phyloP scores from a whole-genome alignment of 2,113 vertebrate genomes.

The Ornithorhynchus anatinus region DNA sequence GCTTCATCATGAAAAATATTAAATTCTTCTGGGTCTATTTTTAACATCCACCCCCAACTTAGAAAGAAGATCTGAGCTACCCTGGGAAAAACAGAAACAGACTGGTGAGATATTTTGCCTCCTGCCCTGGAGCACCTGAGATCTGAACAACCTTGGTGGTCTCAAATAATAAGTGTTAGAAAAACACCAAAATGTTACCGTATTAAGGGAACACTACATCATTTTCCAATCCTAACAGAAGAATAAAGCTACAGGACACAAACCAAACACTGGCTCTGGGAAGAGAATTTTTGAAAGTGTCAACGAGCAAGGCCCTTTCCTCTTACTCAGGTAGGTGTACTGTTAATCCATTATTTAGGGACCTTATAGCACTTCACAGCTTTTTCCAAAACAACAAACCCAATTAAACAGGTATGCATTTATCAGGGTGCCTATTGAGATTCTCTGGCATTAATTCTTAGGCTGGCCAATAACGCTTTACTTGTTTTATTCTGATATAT shows the following conservation, averaged over 20 bases:
- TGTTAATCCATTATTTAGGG: neutral
- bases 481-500: neutral
- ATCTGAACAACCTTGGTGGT: constrained; percentile 19
- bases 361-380: neutral
- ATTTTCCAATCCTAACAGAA: constrained; percentile 17
- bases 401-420: neutral
- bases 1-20: constrained; percentile 34
- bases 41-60: neutral
- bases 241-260: constrained; percentile 7
- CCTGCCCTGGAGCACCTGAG: neutral
- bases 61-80: neutral
- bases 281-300: neutral
- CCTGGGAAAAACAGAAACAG: constrained; percentile 2
- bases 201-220: constrained; percentile 18
- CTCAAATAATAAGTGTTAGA: constrained; percentile 29
- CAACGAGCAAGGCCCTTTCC: neutral
- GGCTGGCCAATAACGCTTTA: neutral
- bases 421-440: neutral
- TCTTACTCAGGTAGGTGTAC: neutral
- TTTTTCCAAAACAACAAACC: neutral
- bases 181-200: constrained; percentile 27
- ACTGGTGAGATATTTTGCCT: neutral
- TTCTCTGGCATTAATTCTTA: neutral
- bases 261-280: neutral
- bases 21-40: neutral